Conservation (phyloP, 2,797 vertebrate species). For the Gymnodraco acuticeps region DNA sequence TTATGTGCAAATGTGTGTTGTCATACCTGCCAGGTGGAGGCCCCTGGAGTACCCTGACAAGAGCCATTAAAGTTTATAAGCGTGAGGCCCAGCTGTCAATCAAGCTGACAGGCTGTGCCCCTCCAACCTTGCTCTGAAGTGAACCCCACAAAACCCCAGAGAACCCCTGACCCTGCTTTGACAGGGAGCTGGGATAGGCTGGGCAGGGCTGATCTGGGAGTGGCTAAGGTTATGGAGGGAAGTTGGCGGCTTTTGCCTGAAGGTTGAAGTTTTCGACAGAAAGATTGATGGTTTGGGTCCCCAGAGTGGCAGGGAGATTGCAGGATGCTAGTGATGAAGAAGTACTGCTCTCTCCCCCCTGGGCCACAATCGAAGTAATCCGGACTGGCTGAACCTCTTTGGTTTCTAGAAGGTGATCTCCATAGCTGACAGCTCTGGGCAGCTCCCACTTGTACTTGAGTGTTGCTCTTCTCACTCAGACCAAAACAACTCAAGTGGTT, state of each 20-base stretch:
- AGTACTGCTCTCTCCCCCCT: conserved; percentile 12
- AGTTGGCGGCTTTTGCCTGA: conserved; percentile 26
- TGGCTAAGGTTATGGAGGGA: conserved; percentile 28
- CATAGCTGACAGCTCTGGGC: background rate
- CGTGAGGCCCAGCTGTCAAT: conserved; percentile 79
- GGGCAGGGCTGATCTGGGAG: conserved; percentile 16
- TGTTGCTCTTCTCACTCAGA: background rate
- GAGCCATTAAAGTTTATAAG: conserved; percentile 87
- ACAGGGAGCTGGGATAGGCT: conserved; percentile 56
- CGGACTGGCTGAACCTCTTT: background rate
- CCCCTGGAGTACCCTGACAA: conserved; percentile 80
- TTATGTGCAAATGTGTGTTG: conserved; percentile 27
- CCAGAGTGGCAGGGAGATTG: conserved; percentile 14
- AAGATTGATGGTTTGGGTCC: conserved; percentile 47
- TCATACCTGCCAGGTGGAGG: conserved; percentile 76
- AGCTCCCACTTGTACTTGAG: conserved; percentile 16
- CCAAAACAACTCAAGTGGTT: background rate
- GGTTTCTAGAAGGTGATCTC: background rate
- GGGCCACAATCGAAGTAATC: background rate
- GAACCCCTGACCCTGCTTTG: conserved; percentile 74
- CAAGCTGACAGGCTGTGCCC: conserved; percentile 77
- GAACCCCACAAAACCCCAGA: conserved; percentile 69
- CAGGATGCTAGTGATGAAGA: conserved; percentile 37
- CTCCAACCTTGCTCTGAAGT: conserved; percentile 54
- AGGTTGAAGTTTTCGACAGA: conserved; percentile 47